A percentile compares a stretch with the other conserved stretches of the same genome.
Conservation (phyloP, 2,797 vertebrate species). For the Leptodactylus fallax region DNA sequence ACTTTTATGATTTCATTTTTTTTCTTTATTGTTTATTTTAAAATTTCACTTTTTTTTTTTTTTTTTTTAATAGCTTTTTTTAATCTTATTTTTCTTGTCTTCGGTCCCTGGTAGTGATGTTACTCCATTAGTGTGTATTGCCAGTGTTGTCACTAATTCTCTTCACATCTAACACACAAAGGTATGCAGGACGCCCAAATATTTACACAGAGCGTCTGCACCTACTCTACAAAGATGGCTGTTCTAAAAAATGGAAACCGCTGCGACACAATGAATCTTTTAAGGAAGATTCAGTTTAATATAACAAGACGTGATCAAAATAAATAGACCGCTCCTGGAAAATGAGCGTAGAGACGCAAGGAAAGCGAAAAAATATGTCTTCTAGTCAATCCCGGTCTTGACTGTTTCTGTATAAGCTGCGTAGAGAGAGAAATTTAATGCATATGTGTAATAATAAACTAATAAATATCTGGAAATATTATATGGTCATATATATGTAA, state of each 20-base stretch:
- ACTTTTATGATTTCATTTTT: too few species aligned
- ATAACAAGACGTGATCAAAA: constrained; percentile 25
- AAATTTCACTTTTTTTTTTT: too few species aligned
- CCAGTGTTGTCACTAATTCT: constrained; percentile 34
- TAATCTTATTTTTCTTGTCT: neutral
- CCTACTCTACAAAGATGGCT: constrained; percentile 52
- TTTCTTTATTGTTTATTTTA: too few species aligned
- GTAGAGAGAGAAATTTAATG: too few species aligned
- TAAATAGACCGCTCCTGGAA: constrained; percentile 12
- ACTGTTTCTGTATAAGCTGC: too few species aligned
- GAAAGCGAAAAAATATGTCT: too few species aligned
- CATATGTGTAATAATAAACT: too few species aligned
- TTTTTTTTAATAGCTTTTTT: neutral
- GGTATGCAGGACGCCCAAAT: constrained; percentile 56
- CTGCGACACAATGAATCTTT: constrained; percentile 23
- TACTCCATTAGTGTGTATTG: neutral
- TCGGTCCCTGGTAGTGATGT: neutral
- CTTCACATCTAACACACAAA: constrained; percentile 34
- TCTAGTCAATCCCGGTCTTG: too few species aligned
- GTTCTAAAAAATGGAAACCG: constrained; percentile 27
- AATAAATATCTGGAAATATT: too few species aligned
- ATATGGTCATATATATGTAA: too few species aligned
- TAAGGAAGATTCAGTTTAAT: constrained; percentile 25
- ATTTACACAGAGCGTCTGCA: constrained; percentile 55
- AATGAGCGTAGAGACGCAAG: neutral